Evolutionary conservation across 2,113 vertebrate species (phyloP).

Genomic region (Corythaeola cristata): DNA sequence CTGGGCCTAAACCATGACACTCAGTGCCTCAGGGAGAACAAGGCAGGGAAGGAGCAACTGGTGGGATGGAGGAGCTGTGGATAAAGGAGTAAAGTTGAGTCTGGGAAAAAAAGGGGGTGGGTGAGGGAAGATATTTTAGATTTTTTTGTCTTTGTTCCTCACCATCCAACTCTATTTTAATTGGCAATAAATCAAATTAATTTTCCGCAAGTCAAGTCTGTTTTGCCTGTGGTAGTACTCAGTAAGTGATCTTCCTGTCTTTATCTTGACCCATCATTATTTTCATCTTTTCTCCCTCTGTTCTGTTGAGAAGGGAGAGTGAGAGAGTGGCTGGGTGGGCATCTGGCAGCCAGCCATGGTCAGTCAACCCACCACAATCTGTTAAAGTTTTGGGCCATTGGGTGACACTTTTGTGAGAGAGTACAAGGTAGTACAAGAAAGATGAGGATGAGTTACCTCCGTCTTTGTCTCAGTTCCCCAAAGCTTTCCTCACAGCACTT

Average conservation of each 20-base stretch:
- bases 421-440: neutral
- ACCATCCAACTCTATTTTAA: neutral
- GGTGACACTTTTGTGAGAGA: neutral
- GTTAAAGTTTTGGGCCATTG: neutral
- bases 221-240: neutral
- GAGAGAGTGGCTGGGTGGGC: neutral
- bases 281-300: neutral
- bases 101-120: neutral
- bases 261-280: neutral
- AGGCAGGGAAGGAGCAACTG: neutral
- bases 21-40: neutral
- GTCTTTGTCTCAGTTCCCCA: neutral
- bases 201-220: neutral
- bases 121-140: neutral
- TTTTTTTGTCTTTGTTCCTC: neutral
- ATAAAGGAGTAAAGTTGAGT: neutral
- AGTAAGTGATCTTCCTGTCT: neutral
- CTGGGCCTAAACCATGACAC: no score
- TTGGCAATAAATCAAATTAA: neutral
- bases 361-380: neutral
- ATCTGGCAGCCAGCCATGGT: neutral
- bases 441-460: neutral
- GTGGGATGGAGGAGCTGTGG: neutral
- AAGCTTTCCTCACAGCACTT: neutral
- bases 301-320: neutral